Evolutionary conservation across 2,113 vertebrate genomes (phyloP), one percentile per base, ranked within the genome.

Genomic region (crab-eating macaque (Macaca fascicularis)): DNA sequence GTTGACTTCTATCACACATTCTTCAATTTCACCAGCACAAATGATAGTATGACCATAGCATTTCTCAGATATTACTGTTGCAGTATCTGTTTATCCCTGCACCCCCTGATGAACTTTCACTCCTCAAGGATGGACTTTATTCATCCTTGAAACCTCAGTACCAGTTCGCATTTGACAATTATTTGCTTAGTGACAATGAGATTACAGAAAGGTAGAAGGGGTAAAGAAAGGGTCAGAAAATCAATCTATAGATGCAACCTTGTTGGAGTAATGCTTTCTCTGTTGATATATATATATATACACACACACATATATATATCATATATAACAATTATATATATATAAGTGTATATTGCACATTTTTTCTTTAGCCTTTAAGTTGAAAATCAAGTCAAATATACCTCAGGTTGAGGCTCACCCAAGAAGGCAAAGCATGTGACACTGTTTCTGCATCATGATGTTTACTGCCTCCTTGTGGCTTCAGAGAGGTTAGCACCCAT

Each of bases 341-440:
- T 72, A 64, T 30, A 52, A 50, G 48, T 52, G 19, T 55, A 55
- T 80, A 45, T 35, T n/a, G 27, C 27, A 67, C 6, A 59, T 5
- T 80, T 93, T 93, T 90, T 61, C 78, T 93, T 92, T 22, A 67
- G 40, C 2, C 19, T 90, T 96, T 55, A 89, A 50, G 13, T 74
- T 61, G 50, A 59, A 93, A 93, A 75, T 48, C 35, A 78, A 72
- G n/a, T 57, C 35, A 50, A 32, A 45, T 22, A 57, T 19, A 23
- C 61, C 70, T 94, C 80, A 30, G 43, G 4, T 43, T 92, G 69
- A 70, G 70, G 43, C 11, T 43, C 45, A 72, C 4, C 23, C 43
- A 64, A 32, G 17, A 67, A 87, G 40, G 64, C 12, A 89, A 38
- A 90, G 19, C 9, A 4, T 0, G 0, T 38, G 43, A 12, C 9